Base-by-base conservation (phyloP, 2,888 invertebrate species). In the Pachymerium ferrugineum region DNA sequence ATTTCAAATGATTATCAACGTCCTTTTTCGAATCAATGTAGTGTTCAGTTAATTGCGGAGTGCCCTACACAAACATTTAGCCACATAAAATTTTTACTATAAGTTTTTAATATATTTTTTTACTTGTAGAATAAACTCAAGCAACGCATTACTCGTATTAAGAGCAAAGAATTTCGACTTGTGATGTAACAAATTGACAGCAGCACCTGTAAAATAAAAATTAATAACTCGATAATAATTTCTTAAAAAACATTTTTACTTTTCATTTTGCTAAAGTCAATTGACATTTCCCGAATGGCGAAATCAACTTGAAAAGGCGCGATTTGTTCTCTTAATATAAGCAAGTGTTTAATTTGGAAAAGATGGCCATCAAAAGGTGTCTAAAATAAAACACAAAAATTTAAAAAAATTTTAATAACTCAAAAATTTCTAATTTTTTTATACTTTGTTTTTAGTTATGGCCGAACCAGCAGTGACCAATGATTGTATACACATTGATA, bases 321-420 rank as follows among this genome's bases (percentile, higher is more conserved):
- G 30, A 98, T 98, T 83, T 99, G 99, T 81, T 99, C 99, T 25
- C 99, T 85, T 1, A 99, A 85, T 75, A 99, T 99, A 2, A 99
- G 85, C 75, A 99, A 85, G 84, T 99, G 99, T 82, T 99, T 99
- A 62, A 99, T 94, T 84, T 97, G 91, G 83, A 99, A 99, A n/a
- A 99, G 85, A 80, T 93, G 90, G 0, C 94, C 97, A 83, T 99
- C 97, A n/a, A 96, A 86, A n/a, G 85, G 83, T 0, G 90, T 89
- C 84, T 91, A 71, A 31, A 78, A 76, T 42, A 68, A 74, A 67
- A 29, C 33, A 74, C 72, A 54, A 31, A 70, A 72, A 72, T 68
- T 29, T 30, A 62, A 3, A 67, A 22, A n/a, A 67, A 3, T 12
- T 3, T 16, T 14, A 62, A 16, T 62, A 62, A 22, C 16, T 33